Evolutionary conservation across 2,888 invertebrate genomes (phyloP), one percentile per base, ranked within the genome.

Genomic region (Argynnis bischoffii): DNA sequence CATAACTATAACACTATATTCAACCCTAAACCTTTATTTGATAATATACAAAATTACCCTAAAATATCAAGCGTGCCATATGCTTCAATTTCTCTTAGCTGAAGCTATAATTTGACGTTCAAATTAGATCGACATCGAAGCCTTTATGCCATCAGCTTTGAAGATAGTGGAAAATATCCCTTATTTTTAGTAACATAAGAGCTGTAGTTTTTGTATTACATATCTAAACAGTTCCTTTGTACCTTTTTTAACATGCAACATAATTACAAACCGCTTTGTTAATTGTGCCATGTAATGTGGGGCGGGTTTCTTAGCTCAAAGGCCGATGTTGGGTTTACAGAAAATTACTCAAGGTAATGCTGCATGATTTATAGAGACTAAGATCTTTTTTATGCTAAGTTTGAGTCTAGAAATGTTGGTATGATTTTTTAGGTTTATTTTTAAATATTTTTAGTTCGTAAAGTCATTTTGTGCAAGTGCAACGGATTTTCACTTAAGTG

Each of bases 211-310:
- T 53, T 18, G 60, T 47, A 66, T 59, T 57, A 63, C 56, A 63
- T 18, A 65, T 63, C 48, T 63, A 48, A 59, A 48, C 70, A 46
- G 51, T 56, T 47, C 59, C 70, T 70, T 70, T 72, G 63, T 73
- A 69, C 74, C 70, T 70, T 74, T 73, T 77, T 78, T 72, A 70
- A 61, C 69, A 74, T 72, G 74, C 66, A 73, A 76, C 77, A 73
- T 78, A 78, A 80, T 79, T 78, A 77, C 74, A 76, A 72, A 75
- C 70, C 69, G 74, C 75, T 76, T 78, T 79, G 79, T 78, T 79
- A 78, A 80, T 77, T 76, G 77, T 75, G 75, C 72, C 63, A 55
- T 68, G 69, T 72, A 72, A 71, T 65, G 55, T 71, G 64, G 69
- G 65, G 64, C 66, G 60, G 61, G 69, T 70, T 72, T 71, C 67